Conservation (phyloP, 23 tunicate species). For the Ciona savignyi region DNA sequence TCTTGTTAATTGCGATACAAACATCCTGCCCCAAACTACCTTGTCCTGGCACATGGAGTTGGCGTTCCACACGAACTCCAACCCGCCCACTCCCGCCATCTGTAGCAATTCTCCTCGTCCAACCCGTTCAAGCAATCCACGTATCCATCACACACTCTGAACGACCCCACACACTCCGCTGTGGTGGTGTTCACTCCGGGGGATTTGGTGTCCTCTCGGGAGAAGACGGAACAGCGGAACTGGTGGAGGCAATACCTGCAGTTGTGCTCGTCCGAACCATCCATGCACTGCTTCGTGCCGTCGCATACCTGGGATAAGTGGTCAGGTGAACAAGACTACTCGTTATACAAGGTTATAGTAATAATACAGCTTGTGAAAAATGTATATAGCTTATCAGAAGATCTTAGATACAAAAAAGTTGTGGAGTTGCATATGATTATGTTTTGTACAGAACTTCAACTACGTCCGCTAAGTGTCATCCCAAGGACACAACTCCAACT, state of each 20-base stretch:
- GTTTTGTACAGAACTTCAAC: neutral
- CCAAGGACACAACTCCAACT: neutral
- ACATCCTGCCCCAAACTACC: slow-evolving; percentile 20
- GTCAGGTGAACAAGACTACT: neutral
- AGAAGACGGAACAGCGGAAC: slow-evolving; percentile 52
- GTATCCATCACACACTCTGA: slow-evolving; percentile 71
- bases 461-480: neutral
- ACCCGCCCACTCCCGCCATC: slow-evolving; percentile 67
- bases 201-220: neutral
- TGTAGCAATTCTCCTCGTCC: slow-evolving; percentile 51
- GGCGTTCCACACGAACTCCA: slow-evolving; percentile 62
- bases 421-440: neutral
- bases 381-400: no score
- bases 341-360: neutral
- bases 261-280: slow-evolving; percentile 79
- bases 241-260: slow-evolving; percentile 67
- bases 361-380: neutral
- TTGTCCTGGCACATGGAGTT: slow-evolving; percentile 28
- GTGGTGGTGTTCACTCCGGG: slow-evolving; percentile 31
- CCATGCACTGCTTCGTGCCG: slow-evolving; percentile 69
- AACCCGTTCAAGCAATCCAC: slow-evolving; percentile 37
- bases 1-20: no score
- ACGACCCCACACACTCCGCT: slow-evolving; percentile 62
- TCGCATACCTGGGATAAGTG: slow-evolving; percentile 60
- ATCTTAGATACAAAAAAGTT: no score